A percentile compares a stretch with the other conserved stretches of the same genome.
Evolutionary conservation across 2,113 vertebrate species (phyloP).

Genomic region (Dicaeum eximium): DNA sequence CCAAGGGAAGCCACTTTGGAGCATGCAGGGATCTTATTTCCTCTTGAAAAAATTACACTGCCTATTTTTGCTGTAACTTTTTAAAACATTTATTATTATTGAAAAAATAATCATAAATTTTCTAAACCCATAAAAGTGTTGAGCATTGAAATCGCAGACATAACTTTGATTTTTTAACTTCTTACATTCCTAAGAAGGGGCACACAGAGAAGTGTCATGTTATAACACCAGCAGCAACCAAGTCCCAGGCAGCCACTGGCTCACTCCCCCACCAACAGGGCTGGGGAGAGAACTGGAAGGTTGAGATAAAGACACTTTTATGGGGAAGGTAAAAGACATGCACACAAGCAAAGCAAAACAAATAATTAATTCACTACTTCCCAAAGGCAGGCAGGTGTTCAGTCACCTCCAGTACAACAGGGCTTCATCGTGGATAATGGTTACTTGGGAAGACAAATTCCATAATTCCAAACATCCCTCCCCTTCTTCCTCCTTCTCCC

Average conservation of each 20-base stretch:
- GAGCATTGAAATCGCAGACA: background rate
- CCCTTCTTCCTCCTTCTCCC: background rate
- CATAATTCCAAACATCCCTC: background rate
- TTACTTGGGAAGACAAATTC: background rate
- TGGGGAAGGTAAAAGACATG: background rate
- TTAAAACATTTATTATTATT: background rate
- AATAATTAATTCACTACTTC: background rate
- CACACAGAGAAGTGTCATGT: accelerated
- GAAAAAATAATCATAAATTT: background rate
- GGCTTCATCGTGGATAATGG: background rate
- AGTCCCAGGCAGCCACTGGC: background rate
- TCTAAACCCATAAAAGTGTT: background rate
- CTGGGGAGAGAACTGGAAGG: background rate
- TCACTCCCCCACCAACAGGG: background rate
- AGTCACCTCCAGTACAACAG: background rate
- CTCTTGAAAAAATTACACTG: background rate
- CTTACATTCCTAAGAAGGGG: background rate
- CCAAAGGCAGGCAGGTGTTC: background rate
- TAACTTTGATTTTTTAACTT: background rate
- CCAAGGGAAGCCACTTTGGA: background rate
- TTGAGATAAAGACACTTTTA: background rate
- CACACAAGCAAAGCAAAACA: background rate
- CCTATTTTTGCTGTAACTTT: background rate
- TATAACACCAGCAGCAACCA: background rate
- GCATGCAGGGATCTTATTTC: background rate